Conservation (phyloP, 2,888 invertebrate species). For the Drosophila paucipuncta region DNA sequence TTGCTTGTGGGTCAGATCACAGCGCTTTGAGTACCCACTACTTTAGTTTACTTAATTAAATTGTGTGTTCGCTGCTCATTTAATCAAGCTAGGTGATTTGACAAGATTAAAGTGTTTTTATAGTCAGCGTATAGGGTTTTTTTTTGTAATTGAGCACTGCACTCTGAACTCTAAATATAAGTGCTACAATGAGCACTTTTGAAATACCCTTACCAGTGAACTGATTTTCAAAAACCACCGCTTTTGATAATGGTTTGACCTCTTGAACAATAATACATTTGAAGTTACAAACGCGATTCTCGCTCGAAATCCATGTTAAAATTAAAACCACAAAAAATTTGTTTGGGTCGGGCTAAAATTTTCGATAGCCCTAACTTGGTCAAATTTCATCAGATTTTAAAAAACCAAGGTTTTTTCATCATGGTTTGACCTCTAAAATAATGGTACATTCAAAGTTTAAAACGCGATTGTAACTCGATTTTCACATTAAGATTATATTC, state of each 20-base stretch:
- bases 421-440: neutral
- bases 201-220: neutral
- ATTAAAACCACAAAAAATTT: neutral
- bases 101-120: neutral
- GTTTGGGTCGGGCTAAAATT: neutral
- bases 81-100: neutral
- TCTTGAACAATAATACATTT: neutral
- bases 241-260: neutral
- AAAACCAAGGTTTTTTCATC: neutral
- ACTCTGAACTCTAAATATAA: neutral
- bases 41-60: conserved; percentile 5
- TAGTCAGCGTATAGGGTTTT: neutral
- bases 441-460: neutral
- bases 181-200: neutral
- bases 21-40: conserved; percentile 3
- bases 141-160: neutral
- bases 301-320: neutral
- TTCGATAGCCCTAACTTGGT: neutral
- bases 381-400: neutral
- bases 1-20: conserved; percentile 42
- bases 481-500: neutral
- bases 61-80: conserved; percentile 6
- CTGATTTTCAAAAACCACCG: neutral
- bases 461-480: neutral
- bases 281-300: neutral